Conservation (phyloP, 1,140 invertebrate species). For the Linepithema humile region DNA sequence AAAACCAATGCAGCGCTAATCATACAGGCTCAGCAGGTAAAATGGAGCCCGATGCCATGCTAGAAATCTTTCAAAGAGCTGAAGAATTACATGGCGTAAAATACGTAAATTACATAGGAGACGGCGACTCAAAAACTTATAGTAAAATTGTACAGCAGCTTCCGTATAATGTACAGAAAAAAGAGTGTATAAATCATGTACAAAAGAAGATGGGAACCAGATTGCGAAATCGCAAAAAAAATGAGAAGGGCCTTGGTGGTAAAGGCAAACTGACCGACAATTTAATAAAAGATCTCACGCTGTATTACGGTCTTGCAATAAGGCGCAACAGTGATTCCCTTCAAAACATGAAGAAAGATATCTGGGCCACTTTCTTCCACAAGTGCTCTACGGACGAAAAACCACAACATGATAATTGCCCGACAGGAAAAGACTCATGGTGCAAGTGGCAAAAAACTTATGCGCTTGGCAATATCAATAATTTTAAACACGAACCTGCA, state of each 20-base stretch:
- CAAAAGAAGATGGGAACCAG: conserved; percentile 18
- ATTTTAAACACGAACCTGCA: not conserved
- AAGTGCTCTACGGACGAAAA: conserved; percentile 5
- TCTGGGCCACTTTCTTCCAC: conserved; percentile 1
- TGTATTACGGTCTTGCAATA: conserved; percentile 2
- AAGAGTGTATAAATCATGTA: conserved; percentile 54
- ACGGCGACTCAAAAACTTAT: conserved; percentile 63
- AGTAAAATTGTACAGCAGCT: conserved; percentile 42
- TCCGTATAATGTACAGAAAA: conserved; percentile 57
- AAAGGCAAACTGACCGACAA: not conserved
- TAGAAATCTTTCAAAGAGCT: conserved; percentile 56
- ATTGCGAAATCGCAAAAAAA: conserved; percentile 11
- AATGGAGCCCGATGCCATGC: conserved; percentile 58
- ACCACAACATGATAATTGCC: conserved; percentile 7
- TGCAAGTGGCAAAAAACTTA: conserved; percentile 13
- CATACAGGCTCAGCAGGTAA: conserved; percentile 57
- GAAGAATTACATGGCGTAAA: conserved; percentile 21
- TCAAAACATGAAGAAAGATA: not conserved
- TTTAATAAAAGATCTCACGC: not conserved
- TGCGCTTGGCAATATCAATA: not conserved
- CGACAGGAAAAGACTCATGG: conserved; percentile 11
- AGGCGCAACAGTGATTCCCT: not conserved
- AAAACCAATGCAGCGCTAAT: conserved; percentile 20
- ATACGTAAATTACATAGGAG: conserved; percentile 27
- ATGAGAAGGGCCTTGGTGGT: too few relatives aligned